Conservation (phyloP, 2,113 vertebrate genomes). For the Taurulus bubalis region DNA sequence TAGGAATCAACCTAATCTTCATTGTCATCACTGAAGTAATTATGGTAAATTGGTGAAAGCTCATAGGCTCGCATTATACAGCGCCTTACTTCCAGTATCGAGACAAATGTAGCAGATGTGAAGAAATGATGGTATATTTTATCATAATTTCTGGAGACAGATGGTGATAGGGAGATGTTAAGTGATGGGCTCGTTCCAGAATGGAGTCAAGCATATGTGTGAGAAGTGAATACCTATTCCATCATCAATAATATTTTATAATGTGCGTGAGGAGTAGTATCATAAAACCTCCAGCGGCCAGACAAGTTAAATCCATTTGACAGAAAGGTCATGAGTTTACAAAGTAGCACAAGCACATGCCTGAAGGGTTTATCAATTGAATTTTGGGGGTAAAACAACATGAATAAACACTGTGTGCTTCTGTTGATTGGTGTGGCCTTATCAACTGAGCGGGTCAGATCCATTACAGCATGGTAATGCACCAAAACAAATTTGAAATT, state of each 20-base stretch:
- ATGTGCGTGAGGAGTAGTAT: background rate
- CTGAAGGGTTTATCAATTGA: background rate
- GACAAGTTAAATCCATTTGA: background rate
- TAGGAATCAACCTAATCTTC: constrained; percentile 53
- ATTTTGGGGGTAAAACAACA: constrained; percentile 7
- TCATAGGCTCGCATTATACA: constrained; percentile 57
- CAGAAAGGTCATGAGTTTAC: background rate
- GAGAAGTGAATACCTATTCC: constrained; percentile 22
- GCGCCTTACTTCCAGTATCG: constrained; percentile 39
- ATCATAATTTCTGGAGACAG: constrained; percentile 59
- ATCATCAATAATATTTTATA: constrained; percentile 1
- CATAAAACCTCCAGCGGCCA: background rate
- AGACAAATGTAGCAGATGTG: constrained; percentile 50
- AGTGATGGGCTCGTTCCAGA: constrained; percentile 31
- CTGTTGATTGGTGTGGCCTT: constrained; percentile 50
- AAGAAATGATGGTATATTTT: constrained; percentile 61
- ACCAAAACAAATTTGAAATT: constrained; percentile 48
- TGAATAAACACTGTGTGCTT: constrained; percentile 9
- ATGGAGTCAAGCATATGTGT: constrained; percentile 45
- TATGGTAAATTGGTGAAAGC: constrained; percentile 65
- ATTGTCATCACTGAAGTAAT: constrained; percentile 70
- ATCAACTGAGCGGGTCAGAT: constrained; percentile 31
- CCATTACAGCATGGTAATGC: constrained; percentile 29
- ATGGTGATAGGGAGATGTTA: constrained; percentile 48
- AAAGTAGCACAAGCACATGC: background rate